Evolutionary conservation across 2,797 vertebrate species (phyloP).

Genomic region (Serranus cabrilla): DNA sequence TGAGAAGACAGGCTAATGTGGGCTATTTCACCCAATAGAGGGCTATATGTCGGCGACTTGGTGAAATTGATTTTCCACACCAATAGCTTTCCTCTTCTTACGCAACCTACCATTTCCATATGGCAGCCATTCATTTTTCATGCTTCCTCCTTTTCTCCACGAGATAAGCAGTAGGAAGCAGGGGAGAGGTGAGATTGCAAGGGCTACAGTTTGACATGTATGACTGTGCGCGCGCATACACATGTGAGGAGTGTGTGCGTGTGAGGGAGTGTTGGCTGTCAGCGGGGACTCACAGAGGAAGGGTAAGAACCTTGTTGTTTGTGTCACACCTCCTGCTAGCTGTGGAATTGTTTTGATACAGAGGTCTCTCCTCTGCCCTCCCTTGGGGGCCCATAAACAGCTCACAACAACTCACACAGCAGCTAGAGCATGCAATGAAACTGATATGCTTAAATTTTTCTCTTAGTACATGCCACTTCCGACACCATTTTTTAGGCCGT

Average conservation of each 20-base stretch:
- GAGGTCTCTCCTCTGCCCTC: slow-evolving; percentile 64
- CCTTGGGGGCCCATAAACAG: slow-evolving; percentile 61
- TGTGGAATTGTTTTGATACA: slow-evolving; percentile 80
- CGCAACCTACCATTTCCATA: slow-evolving; percentile 66
- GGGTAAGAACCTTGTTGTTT: slow-evolving; percentile 74
- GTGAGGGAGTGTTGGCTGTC: slow-evolving; percentile 52
- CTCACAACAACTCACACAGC: slow-evolving; percentile 58
- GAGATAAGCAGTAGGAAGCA: slow-evolving; percentile 55
- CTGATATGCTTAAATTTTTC: slow-evolving; percentile 62
- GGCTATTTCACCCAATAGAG: slow-evolving; percentile 75
- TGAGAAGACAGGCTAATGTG: slow-evolving; percentile 72
- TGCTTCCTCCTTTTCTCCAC: slow-evolving; percentile 39
- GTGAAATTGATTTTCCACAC: slow-evolving; percentile 83
- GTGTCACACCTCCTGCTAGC: slow-evolving; percentile 76
- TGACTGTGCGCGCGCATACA: slow-evolving; percentile 10
- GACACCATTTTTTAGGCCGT: slow-evolving; percentile 24
- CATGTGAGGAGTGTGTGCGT: not conserved
- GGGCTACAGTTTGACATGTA: slow-evolving; percentile 47
- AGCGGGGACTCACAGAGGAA: slow-evolving; percentile 55
- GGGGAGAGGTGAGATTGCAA: slow-evolving; percentile 52
- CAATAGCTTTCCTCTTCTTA: slow-evolving; percentile 69
- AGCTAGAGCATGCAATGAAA: slow-evolving; percentile 62
- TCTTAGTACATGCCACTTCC: slow-evolving; percentile 38
- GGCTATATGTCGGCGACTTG: slow-evolving; percentile 69
- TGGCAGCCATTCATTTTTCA: slow-evolving; percentile 75